Evolutionary conservation across 2,888 invertebrate genomes (phyloP), one percentile per base, ranked within the genome.

Genomic region (Diarsia rubi): DNA sequence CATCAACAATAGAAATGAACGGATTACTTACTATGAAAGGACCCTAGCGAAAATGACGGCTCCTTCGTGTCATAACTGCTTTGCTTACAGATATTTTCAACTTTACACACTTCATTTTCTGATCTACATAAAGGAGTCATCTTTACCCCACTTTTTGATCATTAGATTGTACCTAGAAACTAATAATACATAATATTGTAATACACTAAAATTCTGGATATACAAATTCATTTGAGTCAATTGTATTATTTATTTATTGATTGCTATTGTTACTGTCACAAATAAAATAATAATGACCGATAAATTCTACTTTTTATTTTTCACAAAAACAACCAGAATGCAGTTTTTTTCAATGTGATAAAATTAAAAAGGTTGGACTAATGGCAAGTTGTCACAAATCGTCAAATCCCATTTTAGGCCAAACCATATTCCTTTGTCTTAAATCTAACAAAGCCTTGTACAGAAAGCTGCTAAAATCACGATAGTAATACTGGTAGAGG

Each of bases 91-190:
- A 70, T 37, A 67, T 73, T 71, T 24, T 78, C 71, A 44, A 78
- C 64, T 49, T 81, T 73, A 52, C 70, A 73, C 71, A 72, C 64
- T 75, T 84, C 68, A 45, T 76, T 84, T 54, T 81, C 52, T 47
- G 72, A 67, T 31, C 72, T 73, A 67, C 81, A 37, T 60, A 63
- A 6, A 60, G 75, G 75, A 42, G 66, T 49, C 81, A 81, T 75
- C 21, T 63, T 59, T 68, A 31, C 19, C 37, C 47, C 57, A 60
- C 68, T 66, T 70, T 67, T 27, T 70, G 52, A 69, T 75, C n/a
- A 80, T 11, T 69, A 69, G 59, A 27, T 62, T 76, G 54, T 24
- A 54, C 52, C 72, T 76, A 42, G 42, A 72, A 65, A 59, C 69
- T 68, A 59, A 16, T 83, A 59, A 60, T 70, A 75, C 80, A 83